Base-by-base conservation (phyloP, 53 echinoderm and acorn worm species). In the Hippasteria phrygiana region DNA sequence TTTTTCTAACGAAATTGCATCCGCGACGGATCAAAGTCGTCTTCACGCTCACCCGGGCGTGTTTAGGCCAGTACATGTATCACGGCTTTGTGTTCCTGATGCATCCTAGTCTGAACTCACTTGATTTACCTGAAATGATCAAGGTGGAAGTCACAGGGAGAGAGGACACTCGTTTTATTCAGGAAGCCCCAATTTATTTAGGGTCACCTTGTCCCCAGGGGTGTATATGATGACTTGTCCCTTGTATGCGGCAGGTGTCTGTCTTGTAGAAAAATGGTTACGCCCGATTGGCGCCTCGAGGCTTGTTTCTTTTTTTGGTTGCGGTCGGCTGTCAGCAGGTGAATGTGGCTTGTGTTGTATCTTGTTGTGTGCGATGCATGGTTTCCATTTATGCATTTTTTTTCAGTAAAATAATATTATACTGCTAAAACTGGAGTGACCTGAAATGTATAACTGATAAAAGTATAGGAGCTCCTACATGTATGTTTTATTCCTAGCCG, bases 171-270 rank as follows among this genome's bases (percentile, higher is more conserved):
- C 8, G 40, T 43, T 33, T 20, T 11, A 82, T 43, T 64, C 65
- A 82, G 82, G 82, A 82, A 82, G 66, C 27, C 16, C 14, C 82
- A 63, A 82, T 82, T 82, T 65, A 82, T 65, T 65, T 20, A 63
- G 5, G 82, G 66, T 66, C 64, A 82, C 66, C 66, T n/a, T 82
- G 64, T 43, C 82, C 78, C 79, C 66, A 11, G 80, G 65, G 47
- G 39, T 29, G 62, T 34, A 26, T 65, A 82, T 82, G n/a, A n/a
- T n/a, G 82, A 82, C 82, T 82, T 63, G 37, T 48, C 82, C 82
- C 51, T 38, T 32, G n/a, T 38, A 62, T 40, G 65, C 66, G 65
- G 55, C 82, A 82, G 82, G 82, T 82, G 82, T 64, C 82, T 65
- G 46, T 65, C 18, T 22, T 43, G 82, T 63, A 42, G 82, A 65